phyloP scores from a whole-genome alignment of 1,140 invertebrate species.

The Andrena cerasifolii region DNA sequence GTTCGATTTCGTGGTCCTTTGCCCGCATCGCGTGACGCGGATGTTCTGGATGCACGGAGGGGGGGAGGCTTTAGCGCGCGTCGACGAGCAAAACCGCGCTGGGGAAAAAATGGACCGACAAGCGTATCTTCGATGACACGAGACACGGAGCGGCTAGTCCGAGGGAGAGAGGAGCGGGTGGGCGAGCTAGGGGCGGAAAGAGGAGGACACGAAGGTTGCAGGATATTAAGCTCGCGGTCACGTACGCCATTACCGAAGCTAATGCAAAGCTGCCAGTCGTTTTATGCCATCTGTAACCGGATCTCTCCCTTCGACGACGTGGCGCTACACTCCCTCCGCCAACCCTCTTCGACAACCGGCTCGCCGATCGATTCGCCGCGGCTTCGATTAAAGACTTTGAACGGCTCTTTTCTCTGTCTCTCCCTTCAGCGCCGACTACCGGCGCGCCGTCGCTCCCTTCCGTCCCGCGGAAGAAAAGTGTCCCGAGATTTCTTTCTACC shows the following conservation, averaged over 20 bases:
- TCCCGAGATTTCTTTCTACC: conserved; percentile 61
- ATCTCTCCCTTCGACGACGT: conserved; percentile 70
- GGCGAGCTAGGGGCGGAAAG: conserved; percentile 8
- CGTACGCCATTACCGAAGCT: conserved; percentile 77
- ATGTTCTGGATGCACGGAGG: neutral
- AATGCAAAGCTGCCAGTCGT: conserved; percentile 77
- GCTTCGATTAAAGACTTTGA: conserved; percentile 67
- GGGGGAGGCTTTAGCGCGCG: neutral
- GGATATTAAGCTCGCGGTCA: conserved; percentile 74
- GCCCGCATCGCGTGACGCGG: conserved; percentile 14
- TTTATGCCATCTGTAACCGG: conserved; percentile 76
- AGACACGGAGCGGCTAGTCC: no score
- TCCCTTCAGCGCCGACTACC: neutral
- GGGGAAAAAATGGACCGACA: conserved; percentile 2
- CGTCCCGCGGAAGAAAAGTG: no score
- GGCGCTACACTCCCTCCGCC: conserved; percentile 41
- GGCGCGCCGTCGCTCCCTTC: no score
- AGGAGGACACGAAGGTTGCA: conserved; percentile 50
- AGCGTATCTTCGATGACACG: conserved; percentile 11
- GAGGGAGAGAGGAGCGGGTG: neutral
- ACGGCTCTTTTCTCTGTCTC: conserved; percentile 21
- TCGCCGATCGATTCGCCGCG: conserved; percentile 69
- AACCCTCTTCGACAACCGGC: conserved; percentile 30
- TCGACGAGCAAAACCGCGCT: conserved; percentile 12
- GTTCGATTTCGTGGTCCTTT: conserved; percentile 53